Evolutionary conservation across 2,888 invertebrate genomes (phyloP), one percentile per base, ranked within the genome.

Genomic region (Scaptomyza parva): DNA sequence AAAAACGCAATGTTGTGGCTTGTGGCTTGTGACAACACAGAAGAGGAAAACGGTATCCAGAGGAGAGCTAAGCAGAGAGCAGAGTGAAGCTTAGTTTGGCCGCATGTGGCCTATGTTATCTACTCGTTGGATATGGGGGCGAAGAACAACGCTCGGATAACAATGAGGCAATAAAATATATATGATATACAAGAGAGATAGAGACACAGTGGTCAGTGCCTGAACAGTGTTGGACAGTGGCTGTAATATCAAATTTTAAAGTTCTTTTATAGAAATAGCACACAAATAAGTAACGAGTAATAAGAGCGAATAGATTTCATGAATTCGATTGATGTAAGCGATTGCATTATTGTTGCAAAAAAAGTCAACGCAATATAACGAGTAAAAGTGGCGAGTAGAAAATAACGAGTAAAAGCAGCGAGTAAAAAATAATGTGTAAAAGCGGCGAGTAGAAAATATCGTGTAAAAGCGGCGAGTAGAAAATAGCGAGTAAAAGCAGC

Each of bases 141-240:
- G n/a, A n/a, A n/a, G 45, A 35, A 50, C 28, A 47, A 52, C 53
- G 43, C 14, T 7, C 24, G 17, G 28, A 3, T 35, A 45, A 57
- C 43, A 69, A 69, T 54, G 64, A 22, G 33, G 33, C 69, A 59
- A 37, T 57, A 41, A 60, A 65, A 63, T 55, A 37, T 55, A 33
- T 37, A 4, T 37, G 9, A 4, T 37, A 3, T 37, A 9, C 14
- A 8, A 14, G 30, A 28, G 43, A 43, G 14, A 33, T 1, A n/a
- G 35, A 35, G 43, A 43, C 14, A n/a, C 35, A n/a, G 28, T 50
- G 33, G 24, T 33, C 43, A 50, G 58, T 58, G 41, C 18, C 26
- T 1, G 35, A 43, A 17, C 40, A 58, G 47, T 61, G 37, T 18
- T 50, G 47, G 1, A 12, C 47, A 61, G 28, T 11, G 37, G n/a